Percentiles rank a stretch among this genome's conserved stretches.
Evolutionary conservation across 2,113 vertebrate genomes (phyloP).

Genomic region (Mastomys coucha): DNA sequence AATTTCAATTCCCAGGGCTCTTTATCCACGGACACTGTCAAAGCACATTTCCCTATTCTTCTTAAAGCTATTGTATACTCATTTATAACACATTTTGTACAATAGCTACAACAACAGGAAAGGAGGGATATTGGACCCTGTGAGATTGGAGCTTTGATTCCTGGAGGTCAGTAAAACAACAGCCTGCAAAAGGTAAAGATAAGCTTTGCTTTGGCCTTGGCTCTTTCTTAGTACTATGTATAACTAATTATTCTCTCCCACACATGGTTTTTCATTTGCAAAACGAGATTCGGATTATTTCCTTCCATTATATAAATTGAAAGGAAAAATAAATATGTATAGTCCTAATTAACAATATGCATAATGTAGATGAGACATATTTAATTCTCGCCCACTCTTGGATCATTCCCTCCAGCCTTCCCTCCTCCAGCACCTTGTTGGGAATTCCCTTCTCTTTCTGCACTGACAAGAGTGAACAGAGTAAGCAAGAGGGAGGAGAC

Average conservation of each 20-base stretch:
- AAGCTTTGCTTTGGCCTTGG: background rate
- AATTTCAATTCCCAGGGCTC: slow-evolving; percentile 48
- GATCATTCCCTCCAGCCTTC: background rate
- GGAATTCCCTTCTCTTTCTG: background rate
- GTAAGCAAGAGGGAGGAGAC: background rate
- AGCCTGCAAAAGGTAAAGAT: background rate
- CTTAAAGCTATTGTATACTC: background rate
- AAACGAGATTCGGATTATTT: slow-evolving; percentile 19
- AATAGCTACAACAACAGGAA: background rate
- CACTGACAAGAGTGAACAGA: background rate
- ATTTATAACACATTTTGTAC: slow-evolving; percentile 27
- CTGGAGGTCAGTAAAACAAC: background rate
- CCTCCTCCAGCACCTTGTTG: background rate
- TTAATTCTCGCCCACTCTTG: background rate
- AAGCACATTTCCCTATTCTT: slow-evolving; percentile 31
- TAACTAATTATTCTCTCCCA: background rate
- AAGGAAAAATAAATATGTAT: background rate
- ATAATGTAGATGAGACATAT: background rate
- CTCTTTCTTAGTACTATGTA: background rate
- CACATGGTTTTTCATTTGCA: background rate
- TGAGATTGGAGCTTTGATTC: background rate
- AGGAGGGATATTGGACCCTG: background rate
- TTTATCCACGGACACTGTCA: slow-evolving; percentile 23
- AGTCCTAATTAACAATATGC: background rate
- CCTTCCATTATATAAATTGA: background rate